Percentiles rank a stretch among this genome's conserved stretches.
phyloP scores from a whole-genome alignment of 1,140 invertebrate species.

The Rhizoglyphus robini region DNA sequence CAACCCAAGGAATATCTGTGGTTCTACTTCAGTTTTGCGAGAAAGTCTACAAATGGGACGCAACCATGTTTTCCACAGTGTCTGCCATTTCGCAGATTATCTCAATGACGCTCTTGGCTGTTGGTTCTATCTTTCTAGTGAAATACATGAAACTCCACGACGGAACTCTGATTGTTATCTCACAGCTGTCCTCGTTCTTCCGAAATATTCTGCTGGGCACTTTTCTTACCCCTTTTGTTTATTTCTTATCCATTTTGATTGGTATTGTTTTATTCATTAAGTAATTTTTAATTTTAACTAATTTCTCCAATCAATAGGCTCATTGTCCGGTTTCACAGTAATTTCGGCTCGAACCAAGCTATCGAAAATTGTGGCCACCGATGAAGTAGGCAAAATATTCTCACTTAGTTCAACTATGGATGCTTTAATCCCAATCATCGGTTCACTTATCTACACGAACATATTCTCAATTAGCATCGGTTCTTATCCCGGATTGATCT shows the following conservation, averaged over 20 bases:
- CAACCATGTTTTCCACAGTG: background rate
- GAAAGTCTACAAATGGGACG: conserved; percentile 1
- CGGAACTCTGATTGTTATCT: background rate
- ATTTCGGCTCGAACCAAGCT: background rate
- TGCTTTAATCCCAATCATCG: background rate
- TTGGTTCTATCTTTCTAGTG: background rate
- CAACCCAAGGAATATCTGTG: background rate
- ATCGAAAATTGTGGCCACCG: background rate
- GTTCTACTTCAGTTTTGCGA: background rate
- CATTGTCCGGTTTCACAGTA: background rate
- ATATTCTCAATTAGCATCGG: background rate
- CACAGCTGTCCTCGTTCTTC: background rate
- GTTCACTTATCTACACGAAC: background rate
- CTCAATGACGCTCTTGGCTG: background rate
- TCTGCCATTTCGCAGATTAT: background rate
- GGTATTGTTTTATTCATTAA: background rate
- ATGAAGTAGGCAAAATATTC: conserved; percentile 16
- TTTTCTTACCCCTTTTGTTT: background rate
- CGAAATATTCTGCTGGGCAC: background rate
- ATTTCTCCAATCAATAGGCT: background rate
- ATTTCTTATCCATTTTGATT: background rate
- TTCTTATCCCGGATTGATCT: background rate
- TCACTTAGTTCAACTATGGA: background rate
- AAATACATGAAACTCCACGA: background rate
- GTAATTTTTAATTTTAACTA: background rate